Percentiles rank a stretch among this genome's conserved stretches.
These are phyloP conservation scores for Phragmatobia fuliginosa DNA, from an alignment of 2,888 invertebrate species.

Conservation along the genomic window DNA sequence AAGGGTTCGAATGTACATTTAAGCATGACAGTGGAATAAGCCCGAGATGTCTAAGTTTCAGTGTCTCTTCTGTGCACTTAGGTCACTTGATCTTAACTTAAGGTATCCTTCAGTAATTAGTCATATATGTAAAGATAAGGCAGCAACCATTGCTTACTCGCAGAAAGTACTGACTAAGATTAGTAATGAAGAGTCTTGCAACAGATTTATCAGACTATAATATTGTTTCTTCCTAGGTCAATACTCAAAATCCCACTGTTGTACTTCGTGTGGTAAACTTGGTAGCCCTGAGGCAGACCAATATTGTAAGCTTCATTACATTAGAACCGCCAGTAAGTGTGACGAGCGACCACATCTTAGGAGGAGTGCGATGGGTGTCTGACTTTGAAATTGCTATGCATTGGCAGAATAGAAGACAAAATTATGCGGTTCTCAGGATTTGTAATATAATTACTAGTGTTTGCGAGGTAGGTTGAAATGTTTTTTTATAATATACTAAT, in stretches of 20 bases:
- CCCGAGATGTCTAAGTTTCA: neutral
- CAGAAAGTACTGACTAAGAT: neutral
- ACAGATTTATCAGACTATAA: neutral
- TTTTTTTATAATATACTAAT: too few species aligned
- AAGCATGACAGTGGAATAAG: too few species aligned
- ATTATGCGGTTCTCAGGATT: constrained; percentile 87
- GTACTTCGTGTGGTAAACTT: constrained; percentile 88
- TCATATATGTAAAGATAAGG: neutral
- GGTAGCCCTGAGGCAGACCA: constrained; percentile 53
- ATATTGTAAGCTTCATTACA: constrained; percentile 56
- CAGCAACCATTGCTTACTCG: neutral
- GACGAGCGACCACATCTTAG: constrained; percentile 89
- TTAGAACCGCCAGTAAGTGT: constrained; percentile 83
- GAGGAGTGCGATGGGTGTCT: constrained; percentile 91
- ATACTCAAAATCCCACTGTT: constrained; percentile 91
- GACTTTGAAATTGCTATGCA: constrained; percentile 89
- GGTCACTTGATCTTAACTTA: neutral
- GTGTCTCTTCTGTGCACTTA: neutral
- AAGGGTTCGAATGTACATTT: too few species aligned
- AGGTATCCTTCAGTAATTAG: too few species aligned
- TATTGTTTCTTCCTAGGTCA: constrained; percentile 79
- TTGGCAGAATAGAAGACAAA: constrained; percentile 96
- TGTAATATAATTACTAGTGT: constrained; percentile 77
- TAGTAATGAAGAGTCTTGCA: neutral
- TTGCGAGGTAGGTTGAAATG: constrained; percentile 64